These are phyloP conservation scores for Neolamprologus tretocephalus DNA, from an alignment of 2,113 vertebrate genomes.

Conservation along the genomic window DNA sequence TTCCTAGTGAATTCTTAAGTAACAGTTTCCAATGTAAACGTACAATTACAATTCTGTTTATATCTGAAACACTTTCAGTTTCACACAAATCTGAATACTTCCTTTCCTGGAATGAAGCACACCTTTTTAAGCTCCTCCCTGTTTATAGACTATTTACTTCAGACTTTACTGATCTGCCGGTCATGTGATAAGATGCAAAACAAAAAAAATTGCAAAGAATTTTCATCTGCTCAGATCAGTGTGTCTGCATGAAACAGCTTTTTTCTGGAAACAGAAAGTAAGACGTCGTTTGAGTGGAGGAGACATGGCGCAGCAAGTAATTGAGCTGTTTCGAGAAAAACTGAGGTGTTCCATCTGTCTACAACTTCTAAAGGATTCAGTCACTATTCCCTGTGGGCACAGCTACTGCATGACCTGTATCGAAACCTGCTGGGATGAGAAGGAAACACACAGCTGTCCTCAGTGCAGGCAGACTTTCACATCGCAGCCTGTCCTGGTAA, in stretches of 20 bases:
- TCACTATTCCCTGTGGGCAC: background rate
- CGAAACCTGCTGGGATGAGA: background rate
- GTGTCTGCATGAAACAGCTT: fast-evolving
- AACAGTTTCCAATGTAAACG: fast-evolving
- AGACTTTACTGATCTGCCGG: background rate
- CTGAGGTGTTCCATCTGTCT: background rate
- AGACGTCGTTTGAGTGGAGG: fast-evolving
- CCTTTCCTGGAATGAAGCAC: background rate
- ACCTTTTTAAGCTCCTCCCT: fast-evolving
- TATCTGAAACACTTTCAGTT: fast-evolving
- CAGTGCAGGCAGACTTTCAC: fast-evolving
- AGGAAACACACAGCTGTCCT: fast-evolving
- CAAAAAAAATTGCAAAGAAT: too few relatives aligned
- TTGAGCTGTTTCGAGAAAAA: background rate
- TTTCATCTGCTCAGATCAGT: fast-evolving
- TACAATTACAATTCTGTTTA: fast-evolving
- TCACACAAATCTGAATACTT: fast-evolving
- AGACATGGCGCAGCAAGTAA: background rate
- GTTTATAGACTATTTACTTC: fast-evolving
- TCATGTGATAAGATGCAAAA: background rate
- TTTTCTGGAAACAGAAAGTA: background rate
- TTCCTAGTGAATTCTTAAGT: fast-evolving
- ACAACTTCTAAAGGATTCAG: background rate
- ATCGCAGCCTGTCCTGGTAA: fast-evolving
- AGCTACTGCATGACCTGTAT: background rate